Evolutionary conservation across 2,888 invertebrate genomes (phyloP), one percentile per base, ranked within the genome.

Genomic region (Byasa hedistus): DNA sequence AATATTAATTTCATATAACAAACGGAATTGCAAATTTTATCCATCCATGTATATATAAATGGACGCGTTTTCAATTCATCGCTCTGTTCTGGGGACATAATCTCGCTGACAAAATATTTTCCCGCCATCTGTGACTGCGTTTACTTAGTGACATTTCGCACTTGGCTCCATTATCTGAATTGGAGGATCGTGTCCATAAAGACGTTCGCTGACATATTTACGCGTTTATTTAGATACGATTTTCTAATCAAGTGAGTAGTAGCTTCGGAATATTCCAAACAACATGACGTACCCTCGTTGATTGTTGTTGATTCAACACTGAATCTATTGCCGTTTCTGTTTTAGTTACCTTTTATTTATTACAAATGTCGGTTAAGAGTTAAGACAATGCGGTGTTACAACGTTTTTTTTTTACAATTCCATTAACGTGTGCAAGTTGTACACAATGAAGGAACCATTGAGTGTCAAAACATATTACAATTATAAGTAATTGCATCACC

Each of bases 91-190:
- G 64, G 21, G 22, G 52, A 8, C 32, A 12, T n/a, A 24, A 78
- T 80, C 77, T 56, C 72, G 65, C 65, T 60, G 67, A 59, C 63
- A 72, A 68, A 76, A 72, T 76, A 76, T 81, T 79, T 78, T 79
- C 81, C 82, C 84, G 78, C 80, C 87, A 85, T 85, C 85, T 86
- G 85, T 75, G 81, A 79, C 83, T 32, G 32, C 39, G 21, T 52
- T 82, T 85, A 85, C 84, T 86, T 86, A 85, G 81, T 81, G 80
- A 74, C 79, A 79, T 84, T 84, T 83, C 82, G 84, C 83, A 79
- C 81, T 76, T 75, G 73, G 57, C 78, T 79, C 82, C 83, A 83
- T 85, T 84, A 83, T 78, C 75, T 68, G 73, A 70, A 69, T 68
- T 69, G 70, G 68, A 63, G 65, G 69, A 56, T 64, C 69, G 62